Base-by-base conservation (phyloP, 2,888 invertebrate genomes). In the Teleogryllus oceanicus region DNA sequence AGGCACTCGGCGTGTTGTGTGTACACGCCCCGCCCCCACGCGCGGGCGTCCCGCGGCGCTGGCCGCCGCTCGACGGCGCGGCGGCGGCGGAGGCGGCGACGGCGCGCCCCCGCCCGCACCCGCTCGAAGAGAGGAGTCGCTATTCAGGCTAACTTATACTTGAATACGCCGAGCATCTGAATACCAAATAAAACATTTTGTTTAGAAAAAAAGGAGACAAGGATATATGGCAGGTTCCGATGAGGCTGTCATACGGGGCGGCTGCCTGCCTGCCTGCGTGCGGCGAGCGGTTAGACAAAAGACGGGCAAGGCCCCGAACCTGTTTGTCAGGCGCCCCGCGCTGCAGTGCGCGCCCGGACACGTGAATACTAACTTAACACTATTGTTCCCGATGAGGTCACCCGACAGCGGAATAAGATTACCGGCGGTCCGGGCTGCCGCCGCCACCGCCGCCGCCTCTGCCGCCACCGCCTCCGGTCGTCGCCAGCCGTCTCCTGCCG, bases 101-200 rank as follows among this genome's bases (percentile, higher is more conserved):
- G 37, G 37, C 37, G 37, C 62, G 62, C 62, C 62, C 62, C 62
- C 62, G 62, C 62, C 13, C 62, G 62, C n/a, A 13, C 62, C 62
- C 13, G 16, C 62, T 62, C 62, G 16, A n/a, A n/a, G 62, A 62
- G 62, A 62, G n/a, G 13, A 62, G 62, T 62, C 62, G 62, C 62
- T 62, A 62, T 62, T 62, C 62, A 62, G 62, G n/a, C 62, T 62
- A 62, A 62, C 62, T 62, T 62, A 62, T 62, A 62, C 62, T 62
- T 62, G 62, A 62, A 62, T 62, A 62, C 62, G n/a, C 16, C 62
- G 62, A 62, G 62, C 62, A 62, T 62, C 62, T 62, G 62, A 62
- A 62, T 62, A 62, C 62, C 62, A 62, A 62, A 62, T 62, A 62
- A 62, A 62, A 62, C 62, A 62, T n/a, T 62, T 62, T 62, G 62